Conservation (phyloP, 2,113 vertebrate genomes). For the Onychostruthus taczanowskii region DNA sequence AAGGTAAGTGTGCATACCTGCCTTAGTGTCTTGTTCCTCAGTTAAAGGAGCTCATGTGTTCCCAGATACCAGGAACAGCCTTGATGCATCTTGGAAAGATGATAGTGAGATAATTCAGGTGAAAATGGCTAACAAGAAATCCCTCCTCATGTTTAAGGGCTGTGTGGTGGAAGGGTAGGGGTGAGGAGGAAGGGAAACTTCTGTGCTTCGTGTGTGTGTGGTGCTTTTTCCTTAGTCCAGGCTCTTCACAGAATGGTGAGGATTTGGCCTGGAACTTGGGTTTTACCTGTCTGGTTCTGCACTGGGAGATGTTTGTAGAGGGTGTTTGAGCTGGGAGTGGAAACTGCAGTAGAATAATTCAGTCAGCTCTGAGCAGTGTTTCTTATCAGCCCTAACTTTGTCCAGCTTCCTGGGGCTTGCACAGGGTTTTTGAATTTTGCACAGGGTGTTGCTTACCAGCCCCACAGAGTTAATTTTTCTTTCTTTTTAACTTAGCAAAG, state of each 20-base stretch:
- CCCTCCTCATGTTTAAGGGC: no score
- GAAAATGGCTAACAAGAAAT: no score
- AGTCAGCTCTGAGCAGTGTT: neutral
- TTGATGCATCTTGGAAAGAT: no score
- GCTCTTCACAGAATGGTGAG: neutral
- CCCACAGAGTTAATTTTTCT: neutral
- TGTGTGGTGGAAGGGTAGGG: no score
- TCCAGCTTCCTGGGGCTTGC: neutral
- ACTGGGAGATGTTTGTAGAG: neutral
- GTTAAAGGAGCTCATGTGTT: no score
- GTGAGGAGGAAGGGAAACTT: neutral
- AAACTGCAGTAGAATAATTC: neutral
- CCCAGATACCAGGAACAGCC: no score
- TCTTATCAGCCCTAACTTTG: neutral
- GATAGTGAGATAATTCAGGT: no score
- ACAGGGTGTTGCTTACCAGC: neutral
- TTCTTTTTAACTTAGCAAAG: neutral
- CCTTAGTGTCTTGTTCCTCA: no score
- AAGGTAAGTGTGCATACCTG: no score
- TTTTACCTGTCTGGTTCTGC: neutral
- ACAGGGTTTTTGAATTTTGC: neutral
- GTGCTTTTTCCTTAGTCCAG: no score
- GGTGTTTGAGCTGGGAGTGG: neutral
- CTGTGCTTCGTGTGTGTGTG: neutral
- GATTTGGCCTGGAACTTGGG: neutral